Base-by-base conservation (phyloP, 2,888 invertebrate genomes). In the Phortica magna region DNA sequence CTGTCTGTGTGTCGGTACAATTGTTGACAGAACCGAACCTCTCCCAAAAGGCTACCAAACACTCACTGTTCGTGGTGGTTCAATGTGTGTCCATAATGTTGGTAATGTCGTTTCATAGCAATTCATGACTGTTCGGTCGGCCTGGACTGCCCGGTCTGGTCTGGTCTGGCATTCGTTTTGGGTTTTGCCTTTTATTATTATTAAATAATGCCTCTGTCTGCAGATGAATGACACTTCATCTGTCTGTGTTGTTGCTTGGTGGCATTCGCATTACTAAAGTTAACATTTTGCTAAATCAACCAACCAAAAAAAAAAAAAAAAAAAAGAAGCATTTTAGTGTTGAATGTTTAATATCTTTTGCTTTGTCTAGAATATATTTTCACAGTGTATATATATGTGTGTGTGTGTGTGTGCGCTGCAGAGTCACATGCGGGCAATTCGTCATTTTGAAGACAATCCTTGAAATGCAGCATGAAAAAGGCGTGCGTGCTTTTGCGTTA, bases 201-300 rank as follows among this genome's bases (percentile, higher is more conserved):
- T 31, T 90, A 89, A 90, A 89, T 89, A 90, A 90, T 90, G 90
- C 90, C 87, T 90, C 89, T 90, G 88, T 89, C 88, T 84, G 83
- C 88, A 90, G 89, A 90, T 90, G 90, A 90, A 90, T 90, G 90
- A 90, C 90, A 90, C 89, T 90, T 89, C 89, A 89, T 89, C 85
- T 88, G 87, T 85, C 85, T 84, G 83, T 78, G 75, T 76, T 77
- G 80, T 81, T 83, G 83, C 80, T 81, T 79, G 87, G 81, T 78
- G 76, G 61, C 61, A 61, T 61, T 61, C 31, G 31, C 31, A 31
- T 31, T 31, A 31, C 31, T 31, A 31, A 31, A 31, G 31, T 31
- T 31, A 31, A 31, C 31, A 31, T 31, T 31, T 31, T 31, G 31
- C 31, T 31, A 31, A 31, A 31, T 31, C 31, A 31, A 31, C 31